Evolutionary conservation across 2,797 vertebrate genomes (phyloP).

Genomic region (Rhincodon typus): DNA sequence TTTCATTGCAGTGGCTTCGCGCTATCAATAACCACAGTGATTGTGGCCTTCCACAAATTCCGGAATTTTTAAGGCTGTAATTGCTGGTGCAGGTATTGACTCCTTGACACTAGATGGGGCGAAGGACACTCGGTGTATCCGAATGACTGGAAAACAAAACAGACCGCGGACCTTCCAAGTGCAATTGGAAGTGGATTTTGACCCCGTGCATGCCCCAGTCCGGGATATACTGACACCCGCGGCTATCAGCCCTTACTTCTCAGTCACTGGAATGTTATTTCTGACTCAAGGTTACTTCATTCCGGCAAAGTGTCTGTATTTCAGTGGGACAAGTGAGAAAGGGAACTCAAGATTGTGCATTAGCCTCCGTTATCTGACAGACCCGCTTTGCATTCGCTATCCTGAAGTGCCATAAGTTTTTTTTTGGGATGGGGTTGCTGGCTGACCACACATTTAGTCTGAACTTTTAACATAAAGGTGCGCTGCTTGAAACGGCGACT

Average conservation of each 20-base stretch:
- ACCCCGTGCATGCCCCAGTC: too few relatives aligned
- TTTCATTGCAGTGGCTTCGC: too few relatives aligned
- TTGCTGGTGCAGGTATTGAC: neutral
- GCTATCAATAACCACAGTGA: neutral
- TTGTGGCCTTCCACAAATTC: neutral
- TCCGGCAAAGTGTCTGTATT: neutral
- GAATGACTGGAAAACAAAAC: neutral
- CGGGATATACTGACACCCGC: neutral
- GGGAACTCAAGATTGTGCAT: too few relatives aligned
- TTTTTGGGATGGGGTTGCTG: too few relatives aligned
- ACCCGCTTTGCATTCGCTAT: too few relatives aligned
- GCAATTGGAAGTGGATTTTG: neutral
- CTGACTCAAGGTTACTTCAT: neutral
- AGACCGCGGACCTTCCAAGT: too few relatives aligned
- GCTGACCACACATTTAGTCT: neutral
- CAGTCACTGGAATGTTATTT: neutral
- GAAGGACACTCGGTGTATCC: neutral
- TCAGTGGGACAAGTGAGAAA: neutral
- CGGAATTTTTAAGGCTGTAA: neutral
- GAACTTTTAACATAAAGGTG: neutral
- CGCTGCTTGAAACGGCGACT: neutral
- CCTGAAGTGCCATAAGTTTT: too few relatives aligned
- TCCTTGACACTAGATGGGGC: neutral
- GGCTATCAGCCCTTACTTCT: neutral
- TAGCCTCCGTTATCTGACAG: too few relatives aligned